Evolutionary conservation across 2,113 vertebrate genomes (phyloP).

Genomic region (Pedionomus torquatus): DNA sequence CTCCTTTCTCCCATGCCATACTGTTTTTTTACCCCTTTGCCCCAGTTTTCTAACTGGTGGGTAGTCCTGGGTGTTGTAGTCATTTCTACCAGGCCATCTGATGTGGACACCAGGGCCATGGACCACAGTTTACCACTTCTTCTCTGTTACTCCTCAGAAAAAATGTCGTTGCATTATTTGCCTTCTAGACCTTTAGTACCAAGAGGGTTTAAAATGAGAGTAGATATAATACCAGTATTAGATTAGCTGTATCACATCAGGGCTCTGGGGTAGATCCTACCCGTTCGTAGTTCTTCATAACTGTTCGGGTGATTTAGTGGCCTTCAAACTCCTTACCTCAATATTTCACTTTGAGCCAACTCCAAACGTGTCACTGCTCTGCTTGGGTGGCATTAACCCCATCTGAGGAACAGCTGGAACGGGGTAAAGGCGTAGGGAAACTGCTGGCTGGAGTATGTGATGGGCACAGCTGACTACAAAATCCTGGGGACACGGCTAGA

Average conservation of each 20-base stretch:
- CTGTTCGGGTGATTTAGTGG: not conserved
- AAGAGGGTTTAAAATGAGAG: not conserved
- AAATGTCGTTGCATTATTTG: not conserved
- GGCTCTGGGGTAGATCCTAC: not conserved
- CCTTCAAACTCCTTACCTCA: not conserved
- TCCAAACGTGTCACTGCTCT: fast-evolving
- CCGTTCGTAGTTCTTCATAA: not conserved
- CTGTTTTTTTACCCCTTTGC: fast-evolving
- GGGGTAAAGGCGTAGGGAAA: fast-evolving
- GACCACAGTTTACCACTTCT: not conserved
- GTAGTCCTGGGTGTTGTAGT: not conserved
- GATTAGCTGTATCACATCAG: not conserved
- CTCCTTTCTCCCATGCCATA: fast-evolving
- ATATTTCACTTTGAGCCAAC: not conserved
- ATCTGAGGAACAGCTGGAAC: fast-evolving
- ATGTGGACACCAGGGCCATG: fast-evolving
- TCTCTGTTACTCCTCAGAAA: not conserved
- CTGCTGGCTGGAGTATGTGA: fast-evolving
- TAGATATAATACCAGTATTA: not conserved
- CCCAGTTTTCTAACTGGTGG: not conserved
- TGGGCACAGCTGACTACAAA: not conserved
- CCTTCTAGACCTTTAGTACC: not conserved
- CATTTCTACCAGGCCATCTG: not conserved
- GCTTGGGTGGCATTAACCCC: not conserved
- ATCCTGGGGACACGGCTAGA: fast-evolving